Percentiles rank a stretch among this genome's conserved stretches.
phyloP scores from a whole-genome alignment of 2,797 vertebrate genomes.

The Psittacula echo region DNA sequence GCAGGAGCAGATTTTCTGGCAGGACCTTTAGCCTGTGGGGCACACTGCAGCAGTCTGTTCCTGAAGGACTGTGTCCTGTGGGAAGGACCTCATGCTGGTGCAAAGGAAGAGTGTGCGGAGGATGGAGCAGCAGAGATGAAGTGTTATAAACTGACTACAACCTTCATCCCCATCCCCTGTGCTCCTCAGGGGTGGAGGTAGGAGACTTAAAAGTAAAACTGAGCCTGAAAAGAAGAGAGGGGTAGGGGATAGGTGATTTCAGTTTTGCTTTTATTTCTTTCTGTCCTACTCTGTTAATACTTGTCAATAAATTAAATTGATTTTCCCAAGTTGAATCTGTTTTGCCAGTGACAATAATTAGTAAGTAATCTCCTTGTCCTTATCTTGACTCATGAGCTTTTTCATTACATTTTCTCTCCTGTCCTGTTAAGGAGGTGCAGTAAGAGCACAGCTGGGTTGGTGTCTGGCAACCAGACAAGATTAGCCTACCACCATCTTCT shows the following conservation, averaged over 20 bases:
- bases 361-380: neutral
- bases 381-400: neutral
- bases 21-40: neutral
- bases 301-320: neutral
- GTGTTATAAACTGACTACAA: rapidly evolving
- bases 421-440: neutral
- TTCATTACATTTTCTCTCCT: neutral
- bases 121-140: neutral
- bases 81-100: neutral
- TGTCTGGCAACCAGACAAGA: neutral
- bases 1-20: neutral
- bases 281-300: neutral
- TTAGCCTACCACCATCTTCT: neutral
- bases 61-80: neutral
- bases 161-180: rapidly evolving
- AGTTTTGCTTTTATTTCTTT: neutral
- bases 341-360: neutral
- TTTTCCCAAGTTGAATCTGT: neutral
- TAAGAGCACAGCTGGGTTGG: neutral
- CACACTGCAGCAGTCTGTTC: neutral
- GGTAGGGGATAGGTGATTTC: rapidly evolving
- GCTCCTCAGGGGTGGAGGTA: neutral
- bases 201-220: neutral
- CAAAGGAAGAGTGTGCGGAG: neutral
- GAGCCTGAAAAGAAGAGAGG: neutral